A percentile compares a stretch with the other conserved stretches of the same genome.
Conservation (phyloP, 2,797 vertebrate species). For the Sylvia borin region DNA sequence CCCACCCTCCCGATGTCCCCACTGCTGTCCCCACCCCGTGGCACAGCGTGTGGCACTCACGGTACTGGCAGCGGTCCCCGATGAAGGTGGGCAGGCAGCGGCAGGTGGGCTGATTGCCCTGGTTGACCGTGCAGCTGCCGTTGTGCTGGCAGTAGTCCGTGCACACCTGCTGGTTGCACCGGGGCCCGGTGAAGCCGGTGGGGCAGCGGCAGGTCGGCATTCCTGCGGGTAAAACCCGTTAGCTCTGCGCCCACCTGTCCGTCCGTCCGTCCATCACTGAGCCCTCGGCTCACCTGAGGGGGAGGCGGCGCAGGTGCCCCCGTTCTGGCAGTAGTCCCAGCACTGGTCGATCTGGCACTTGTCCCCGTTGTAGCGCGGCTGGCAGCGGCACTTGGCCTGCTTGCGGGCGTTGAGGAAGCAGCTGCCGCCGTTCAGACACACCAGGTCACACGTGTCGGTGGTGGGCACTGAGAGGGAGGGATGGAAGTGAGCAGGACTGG, state of each 20-base stretch:
- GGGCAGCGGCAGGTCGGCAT: slow-evolving; percentile 93
- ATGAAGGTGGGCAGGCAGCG: slow-evolving; percentile 82
- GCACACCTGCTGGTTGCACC: slow-evolving; percentile 89
- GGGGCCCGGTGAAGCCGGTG: slow-evolving; percentile 90
- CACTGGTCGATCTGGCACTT: slow-evolving; percentile 93
- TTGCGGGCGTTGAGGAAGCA: slow-evolving; percentile 95
- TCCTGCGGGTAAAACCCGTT: slow-evolving; percentile 64
- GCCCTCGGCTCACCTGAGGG: slow-evolving; percentile 79
- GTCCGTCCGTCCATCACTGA: rapidly evolving
- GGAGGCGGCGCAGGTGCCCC: slow-evolving; percentile 93
- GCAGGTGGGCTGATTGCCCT: slow-evolving; percentile 94
- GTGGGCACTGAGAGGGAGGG: slow-evolving; percentile 66
- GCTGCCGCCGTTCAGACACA: slow-evolving; percentile 90
- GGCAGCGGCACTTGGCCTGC: slow-evolving; percentile 94
- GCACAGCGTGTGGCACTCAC: slow-evolving; percentile 77
- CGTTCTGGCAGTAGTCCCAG: slow-evolving; percentile 91
- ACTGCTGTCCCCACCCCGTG: background rate
- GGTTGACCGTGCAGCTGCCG: slow-evolving; percentile 89
- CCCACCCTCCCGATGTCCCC: rapidly evolving
- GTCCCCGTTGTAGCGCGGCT: slow-evolving; percentile 90
- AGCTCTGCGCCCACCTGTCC: rapidly evolving
- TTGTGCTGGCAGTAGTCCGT: slow-evolving; percentile 87
- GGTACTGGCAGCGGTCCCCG: slow-evolving; percentile 92
- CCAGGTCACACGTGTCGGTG: slow-evolving; percentile 84
- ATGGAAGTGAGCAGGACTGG: rapidly evolving